Evolutionary conservation across 2,888 invertebrate genomes (phyloP), one percentile per base, ranked within the genome.

Genomic region (Luperina nickerlii): DNA sequence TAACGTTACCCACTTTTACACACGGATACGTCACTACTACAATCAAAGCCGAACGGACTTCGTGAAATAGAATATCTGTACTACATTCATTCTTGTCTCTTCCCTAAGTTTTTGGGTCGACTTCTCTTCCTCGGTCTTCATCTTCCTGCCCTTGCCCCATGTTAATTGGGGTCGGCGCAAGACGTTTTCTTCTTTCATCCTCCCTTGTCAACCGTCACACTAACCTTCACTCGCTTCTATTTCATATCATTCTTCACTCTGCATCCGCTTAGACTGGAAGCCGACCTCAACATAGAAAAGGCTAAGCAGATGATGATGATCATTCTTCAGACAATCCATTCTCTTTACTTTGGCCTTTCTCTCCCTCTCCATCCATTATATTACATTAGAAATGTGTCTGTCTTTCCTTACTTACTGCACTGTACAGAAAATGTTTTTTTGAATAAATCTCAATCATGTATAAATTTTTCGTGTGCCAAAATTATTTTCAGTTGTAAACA

Each of bases 401-500:
- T 71, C 18, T 57, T 57, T 42, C 42, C 73, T 78, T 27, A 60
- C 78, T 78, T 27, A 60, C 78, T 24, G 60, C 18, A 67, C 57
- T 32, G 32, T 51, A 79, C 15, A 48, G 8, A 72, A 57, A 66
- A n/a, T 66, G 48, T 27, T 54, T 45, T 20, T n/a, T 8, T 38
- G 20, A 54, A 79, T 70, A 54, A 54, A 27, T 51, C 27, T 24
- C 20, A n/a, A 38, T 8, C n/a, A 51, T 51, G 42, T 70, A 51
- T 24, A 0, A 6, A 51, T 27, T 60, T 79, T 81, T 51, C 68
- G 38, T 65, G 76, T 83, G 85, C 85, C 85, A 83, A 84, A 76
- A 72, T 72, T 81, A 83, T 83, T 72, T 79, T 72, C 18, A 63
- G 57, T 62, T 54, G 67, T 84, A 80, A 80, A 71, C 85, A 84